Evolutionary conservation across 2,113 vertebrate species (phyloP).

Genomic region (Brevimyrus niger): DNA sequence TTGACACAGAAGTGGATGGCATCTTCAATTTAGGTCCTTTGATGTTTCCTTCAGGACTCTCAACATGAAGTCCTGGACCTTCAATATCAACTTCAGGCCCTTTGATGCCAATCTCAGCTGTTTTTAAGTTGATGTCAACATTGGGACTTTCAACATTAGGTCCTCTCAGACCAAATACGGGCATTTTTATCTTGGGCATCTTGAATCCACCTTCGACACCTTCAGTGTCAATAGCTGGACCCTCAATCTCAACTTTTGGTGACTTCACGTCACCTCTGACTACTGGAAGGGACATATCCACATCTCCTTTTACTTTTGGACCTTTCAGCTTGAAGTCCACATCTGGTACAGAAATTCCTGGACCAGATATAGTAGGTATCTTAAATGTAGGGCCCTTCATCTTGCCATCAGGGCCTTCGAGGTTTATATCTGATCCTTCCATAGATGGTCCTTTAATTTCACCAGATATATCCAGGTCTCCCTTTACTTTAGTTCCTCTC

Average conservation of each 20-base stretch:
- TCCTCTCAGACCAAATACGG: conserved; percentile 32
- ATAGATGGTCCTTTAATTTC: conserved; percentile 29
- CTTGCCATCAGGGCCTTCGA: conserved; percentile 35
- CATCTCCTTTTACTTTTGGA: conserved; percentile 48
- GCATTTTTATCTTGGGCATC: conserved; percentile 55
- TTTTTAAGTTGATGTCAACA: conserved; percentile 39
- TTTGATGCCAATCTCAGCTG: conserved; percentile 37
- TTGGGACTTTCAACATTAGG: conserved; percentile 24
- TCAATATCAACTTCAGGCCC: conserved; percentile 45
- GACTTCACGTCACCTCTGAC: conserved; percentile 28
- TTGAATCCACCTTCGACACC: conserved; percentile 51
- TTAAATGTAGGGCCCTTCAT: conserved; percentile 53
- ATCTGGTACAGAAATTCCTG: neutral
- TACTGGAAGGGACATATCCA: neutral
- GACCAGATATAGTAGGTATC: conserved; percentile 46
- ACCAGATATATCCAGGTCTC: conserved; percentile 47
- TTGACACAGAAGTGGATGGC: conserved; percentile 34
- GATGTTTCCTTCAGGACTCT: conserved; percentile 31
- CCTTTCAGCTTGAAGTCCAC: conserved; percentile 44
- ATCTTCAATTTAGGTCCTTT: conserved; percentile 42
- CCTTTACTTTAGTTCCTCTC: conserved; percentile 35
- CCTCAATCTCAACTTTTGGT: conserved; percentile 35
- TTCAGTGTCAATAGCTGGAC: conserved; percentile 23
- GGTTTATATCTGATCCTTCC: conserved; percentile 30
- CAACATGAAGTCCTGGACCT: conserved; percentile 41